Percentiles rank a stretch among this genome's conserved stretches.
Conservation (phyloP, 2,797 vertebrate genomes). For the Oryzias dopingdopingensis region DNA sequence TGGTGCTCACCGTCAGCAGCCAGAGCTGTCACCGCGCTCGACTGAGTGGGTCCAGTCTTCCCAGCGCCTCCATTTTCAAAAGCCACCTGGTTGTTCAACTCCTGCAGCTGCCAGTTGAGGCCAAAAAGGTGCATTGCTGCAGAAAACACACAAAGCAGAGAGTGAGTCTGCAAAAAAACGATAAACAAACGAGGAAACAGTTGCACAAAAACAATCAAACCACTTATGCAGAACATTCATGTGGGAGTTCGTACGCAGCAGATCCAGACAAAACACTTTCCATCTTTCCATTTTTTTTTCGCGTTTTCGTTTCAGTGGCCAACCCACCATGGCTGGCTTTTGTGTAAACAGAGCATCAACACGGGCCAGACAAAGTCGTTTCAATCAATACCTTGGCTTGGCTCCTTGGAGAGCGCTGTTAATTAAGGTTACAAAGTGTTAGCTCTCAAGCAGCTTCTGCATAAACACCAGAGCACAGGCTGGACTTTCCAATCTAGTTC, state of each 20-base stretch:
- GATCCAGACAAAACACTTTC: slow-evolving; percentile 35
- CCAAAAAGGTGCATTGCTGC: slow-evolving; percentile 98
- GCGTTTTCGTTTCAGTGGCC: slow-evolving; percentile 27
- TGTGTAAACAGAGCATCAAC: slow-evolving; percentile 37
- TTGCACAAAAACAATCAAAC: slow-evolving; percentile 45
- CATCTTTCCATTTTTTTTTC: slow-evolving; percentile 36
- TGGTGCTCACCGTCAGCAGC: slow-evolving; percentile 87
- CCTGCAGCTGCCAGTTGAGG: slow-evolving; percentile 98
- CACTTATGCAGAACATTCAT: slow-evolving; percentile 54
- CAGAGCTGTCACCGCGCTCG: slow-evolving; percentile 86
- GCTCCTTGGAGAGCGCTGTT: slow-evolving; percentile 61
- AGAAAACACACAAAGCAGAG: slow-evolving; percentile 53
- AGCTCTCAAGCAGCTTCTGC: slow-evolving; percentile 46
- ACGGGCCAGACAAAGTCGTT: slow-evolving; percentile 56
- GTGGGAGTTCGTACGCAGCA: slow-evolving; percentile 38
- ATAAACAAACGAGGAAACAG: slow-evolving; percentile 56
- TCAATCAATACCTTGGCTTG: slow-evolving; percentile 55
- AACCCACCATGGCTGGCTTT: slow-evolving; percentile 38
- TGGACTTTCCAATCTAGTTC: slow-evolving; percentile 40
- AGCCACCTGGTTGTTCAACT: slow-evolving; percentile 90
- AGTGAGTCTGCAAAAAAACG: slow-evolving; percentile 51
- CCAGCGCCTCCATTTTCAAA: slow-evolving; percentile 95
- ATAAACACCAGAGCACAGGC: slow-evolving; percentile 49
- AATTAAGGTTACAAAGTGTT: slow-evolving; percentile 67
- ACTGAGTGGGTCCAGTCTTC: slow-evolving; percentile 87